Conservation (phyloP, 2,113 vertebrate species). For the Globicephala melas region DNA sequence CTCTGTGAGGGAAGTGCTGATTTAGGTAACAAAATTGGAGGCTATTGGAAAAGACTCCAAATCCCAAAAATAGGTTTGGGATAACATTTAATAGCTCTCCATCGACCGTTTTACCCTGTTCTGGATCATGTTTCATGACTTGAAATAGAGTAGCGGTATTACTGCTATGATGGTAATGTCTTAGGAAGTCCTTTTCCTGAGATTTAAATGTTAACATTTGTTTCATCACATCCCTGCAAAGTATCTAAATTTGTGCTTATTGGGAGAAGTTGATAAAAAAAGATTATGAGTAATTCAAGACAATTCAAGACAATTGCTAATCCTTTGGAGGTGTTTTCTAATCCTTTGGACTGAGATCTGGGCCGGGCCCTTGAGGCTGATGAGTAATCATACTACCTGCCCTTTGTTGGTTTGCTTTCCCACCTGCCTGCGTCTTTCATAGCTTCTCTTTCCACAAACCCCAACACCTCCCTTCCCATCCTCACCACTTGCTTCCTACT, state of each 20-base stretch:
- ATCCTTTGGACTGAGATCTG: background rate
- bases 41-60: background rate
- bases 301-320: background rate
- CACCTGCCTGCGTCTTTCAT: background rate
- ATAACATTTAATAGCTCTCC: background rate
- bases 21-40: background rate
- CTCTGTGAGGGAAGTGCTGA: background rate
- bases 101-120: background rate
- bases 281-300: background rate
- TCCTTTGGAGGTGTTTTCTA: background rate
- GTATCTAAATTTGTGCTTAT: background rate
- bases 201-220: background rate
- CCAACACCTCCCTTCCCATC: background rate
- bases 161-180: background rate
- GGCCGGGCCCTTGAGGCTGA: background rate
- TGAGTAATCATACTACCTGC: accelerated
- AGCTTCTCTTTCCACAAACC: background rate
- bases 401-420: background rate
- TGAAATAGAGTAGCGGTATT: background rate
- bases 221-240: background rate
- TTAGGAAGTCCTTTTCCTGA: background rate
- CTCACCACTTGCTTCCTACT: background rate
- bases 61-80: background rate
- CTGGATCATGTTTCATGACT: too few relatives aligned
- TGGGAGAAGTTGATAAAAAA: background rate